phyloP scores from a whole-genome alignment of 1,140 invertebrate species.

The Papilio polytes region DNA sequence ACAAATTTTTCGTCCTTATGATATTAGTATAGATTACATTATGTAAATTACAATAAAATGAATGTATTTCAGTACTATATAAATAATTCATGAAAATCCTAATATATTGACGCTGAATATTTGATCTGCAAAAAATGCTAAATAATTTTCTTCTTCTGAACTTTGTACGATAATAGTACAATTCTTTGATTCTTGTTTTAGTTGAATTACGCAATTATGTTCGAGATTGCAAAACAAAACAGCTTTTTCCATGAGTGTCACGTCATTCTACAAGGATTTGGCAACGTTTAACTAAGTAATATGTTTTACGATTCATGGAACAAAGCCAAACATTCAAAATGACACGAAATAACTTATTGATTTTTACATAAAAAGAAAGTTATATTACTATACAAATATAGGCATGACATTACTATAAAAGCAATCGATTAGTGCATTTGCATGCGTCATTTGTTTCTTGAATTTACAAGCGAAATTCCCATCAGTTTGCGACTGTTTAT shows the following conservation, averaged over 20 bases:
- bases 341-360: not conserved
- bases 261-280: slow-evolving; percentile 6
- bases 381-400: too few relatives aligned
- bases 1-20: too few relatives aligned
- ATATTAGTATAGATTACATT: too few relatives aligned
- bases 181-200: not conserved
- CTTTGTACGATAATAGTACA: not conserved
- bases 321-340: not conserved
- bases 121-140: not conserved
- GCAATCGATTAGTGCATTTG: too few relatives aligned
- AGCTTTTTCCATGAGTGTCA: not conserved
- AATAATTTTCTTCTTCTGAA: not conserved
- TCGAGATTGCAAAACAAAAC: not conserved
- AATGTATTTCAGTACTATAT: not conserved
- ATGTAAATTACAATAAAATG: too few relatives aligned
- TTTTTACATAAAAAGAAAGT: not conserved
- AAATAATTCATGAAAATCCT: too few relatives aligned
- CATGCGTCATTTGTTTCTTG: too few relatives aligned
- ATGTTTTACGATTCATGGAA: slow-evolving; percentile 21
- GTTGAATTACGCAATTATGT: not conserved
- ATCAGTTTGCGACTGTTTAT: too few relatives aligned
- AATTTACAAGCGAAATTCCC: too few relatives aligned
- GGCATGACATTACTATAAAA: too few relatives aligned
- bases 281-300: slow-evolving; percentile 10
- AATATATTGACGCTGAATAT: not conserved